phyloP scores from a whole-genome alignment of 1,140 invertebrate genomes.

The Drosophila parabipectinata region DNA sequence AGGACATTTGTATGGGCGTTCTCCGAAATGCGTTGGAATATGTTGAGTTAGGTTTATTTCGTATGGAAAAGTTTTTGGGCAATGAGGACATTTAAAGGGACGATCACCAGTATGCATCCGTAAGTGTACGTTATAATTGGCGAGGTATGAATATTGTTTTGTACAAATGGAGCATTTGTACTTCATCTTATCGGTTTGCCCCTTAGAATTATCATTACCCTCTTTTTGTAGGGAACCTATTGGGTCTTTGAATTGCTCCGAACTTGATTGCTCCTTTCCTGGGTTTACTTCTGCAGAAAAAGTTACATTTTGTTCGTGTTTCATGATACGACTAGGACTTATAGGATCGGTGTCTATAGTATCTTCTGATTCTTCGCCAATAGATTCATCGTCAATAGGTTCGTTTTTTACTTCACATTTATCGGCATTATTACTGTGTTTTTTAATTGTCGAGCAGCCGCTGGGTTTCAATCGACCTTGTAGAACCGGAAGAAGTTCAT shows the following conservation, averaged over 20 bases:
- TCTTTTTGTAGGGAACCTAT: not conserved
- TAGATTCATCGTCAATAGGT: not conserved
- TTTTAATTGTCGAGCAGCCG: not conserved
- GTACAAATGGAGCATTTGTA: not conserved
- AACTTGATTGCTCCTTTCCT: too few relatives aligned
- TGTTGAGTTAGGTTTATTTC: not conserved
- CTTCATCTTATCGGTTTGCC: not conserved
- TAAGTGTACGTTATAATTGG: not conserved
- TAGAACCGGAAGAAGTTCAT: not conserved
- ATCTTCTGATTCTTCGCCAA: not conserved
- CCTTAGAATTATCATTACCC: not conserved
- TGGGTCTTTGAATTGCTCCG: too few relatives aligned
- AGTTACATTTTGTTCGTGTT: not conserved
- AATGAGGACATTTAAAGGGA: not conserved
- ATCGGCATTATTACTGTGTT: not conserved
- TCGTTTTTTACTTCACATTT: not conserved
- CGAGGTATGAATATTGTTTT: not conserved
- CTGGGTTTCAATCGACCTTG: not conserved
- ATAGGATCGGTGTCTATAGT: too few relatives aligned
- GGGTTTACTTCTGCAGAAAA: not conserved
- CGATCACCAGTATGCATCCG: not conserved
- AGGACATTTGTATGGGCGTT: not conserved
- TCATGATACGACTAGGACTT: too few relatives aligned
- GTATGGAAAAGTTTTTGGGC: not conserved
- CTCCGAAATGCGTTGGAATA: not conserved